Conservation (phyloP, 2,888 invertebrate genomes). For the Mythimna impura region DNA sequence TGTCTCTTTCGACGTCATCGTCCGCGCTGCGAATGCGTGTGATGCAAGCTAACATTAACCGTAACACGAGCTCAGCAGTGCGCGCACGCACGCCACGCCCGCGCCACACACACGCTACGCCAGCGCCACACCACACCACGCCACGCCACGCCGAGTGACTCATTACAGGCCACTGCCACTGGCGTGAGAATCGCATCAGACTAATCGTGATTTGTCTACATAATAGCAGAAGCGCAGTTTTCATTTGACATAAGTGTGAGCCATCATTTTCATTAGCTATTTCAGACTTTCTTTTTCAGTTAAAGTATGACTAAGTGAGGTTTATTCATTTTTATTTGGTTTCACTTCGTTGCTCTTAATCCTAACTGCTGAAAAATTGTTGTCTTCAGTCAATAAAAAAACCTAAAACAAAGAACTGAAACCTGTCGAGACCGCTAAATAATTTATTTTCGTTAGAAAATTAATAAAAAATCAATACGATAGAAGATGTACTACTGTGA, state of each 20-base stretch:
- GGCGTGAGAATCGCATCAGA: slow-evolving; percentile 76
- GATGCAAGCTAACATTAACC: slow-evolving; percentile 73
- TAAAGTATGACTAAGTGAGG: slow-evolving; percentile 11
- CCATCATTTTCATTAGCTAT: slow-evolving; percentile 71
- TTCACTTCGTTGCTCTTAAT: slow-evolving; percentile 1
- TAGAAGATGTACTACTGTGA: neutral
- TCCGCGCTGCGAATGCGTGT: slow-evolving; percentile 70
- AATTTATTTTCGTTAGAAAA: neutral
- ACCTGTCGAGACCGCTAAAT: neutral
- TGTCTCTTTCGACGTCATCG: slow-evolving; percentile 76
- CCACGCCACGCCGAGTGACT: slow-evolving; percentile 37
- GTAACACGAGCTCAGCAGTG: slow-evolving; percentile 67
- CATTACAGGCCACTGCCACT: slow-evolving; percentile 60
- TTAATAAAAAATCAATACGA: neutral
- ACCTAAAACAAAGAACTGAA: neutral
- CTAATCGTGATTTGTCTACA: slow-evolving; percentile 75
- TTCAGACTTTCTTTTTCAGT: slow-evolving; percentile 75
- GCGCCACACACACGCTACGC: slow-evolving; percentile 47
- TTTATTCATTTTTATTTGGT: slow-evolving; percentile 12
- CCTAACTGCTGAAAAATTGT: neutral
- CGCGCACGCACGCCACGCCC: slow-evolving; percentile 44
- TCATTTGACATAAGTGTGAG: slow-evolving; percentile 75
- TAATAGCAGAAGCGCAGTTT: slow-evolving; percentile 74
- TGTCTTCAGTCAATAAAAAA: neutral
- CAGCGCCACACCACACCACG: slow-evolving; percentile 36